Evolutionary conservation across 2,113 vertebrate species (phyloP), one percentile per base, ranked within the genome.

Genomic region (Vombatus ursinus): DNA sequence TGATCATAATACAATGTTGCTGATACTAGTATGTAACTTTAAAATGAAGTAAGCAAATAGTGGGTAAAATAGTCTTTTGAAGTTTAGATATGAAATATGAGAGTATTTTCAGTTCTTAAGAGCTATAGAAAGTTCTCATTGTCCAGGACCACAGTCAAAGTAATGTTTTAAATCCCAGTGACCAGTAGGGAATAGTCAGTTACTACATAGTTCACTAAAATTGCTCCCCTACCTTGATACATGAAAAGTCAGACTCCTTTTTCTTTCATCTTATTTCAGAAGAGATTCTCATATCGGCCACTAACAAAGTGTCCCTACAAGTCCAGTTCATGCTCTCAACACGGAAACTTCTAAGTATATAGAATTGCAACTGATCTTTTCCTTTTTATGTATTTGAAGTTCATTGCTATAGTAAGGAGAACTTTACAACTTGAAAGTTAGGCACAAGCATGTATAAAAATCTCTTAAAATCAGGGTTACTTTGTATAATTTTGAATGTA

Each of bases 191-290:
- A 98, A 98, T 94, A 98, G 97, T 98, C 94, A 98, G 98, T 98
- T 97, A 98, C 98, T 98, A 95, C 90, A 97, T 91, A 98, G 97
- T 98, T 98, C 98, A 98, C 98, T 98, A 95, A 98, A 98, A 98
- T 98, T 98, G 97, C 98, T 98, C 98, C 98, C 98, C 97, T 97
- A 93, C 98, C 98, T 97, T 97, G 98, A 98, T 95, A 98, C 97
- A 98, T 99, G 96, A 99, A 99, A 98, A 98, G 98, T 96, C 94
- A 97, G 97, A 97, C 94, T 98, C 97, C 98, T 97, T 98, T 97
- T 98, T 97, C 98, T 98, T 98, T 98, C 98, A 98, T 99, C 97
- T 98, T 97, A 53, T 98, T 99, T 98, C 98, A 98, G 98, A 98
- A 95, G 93, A 97, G 96, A 98, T 97, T 97, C 93, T 94, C 97